phyloP scores from a whole-genome alignment of 1,140 invertebrate species.

The Battus philenor region DNA sequence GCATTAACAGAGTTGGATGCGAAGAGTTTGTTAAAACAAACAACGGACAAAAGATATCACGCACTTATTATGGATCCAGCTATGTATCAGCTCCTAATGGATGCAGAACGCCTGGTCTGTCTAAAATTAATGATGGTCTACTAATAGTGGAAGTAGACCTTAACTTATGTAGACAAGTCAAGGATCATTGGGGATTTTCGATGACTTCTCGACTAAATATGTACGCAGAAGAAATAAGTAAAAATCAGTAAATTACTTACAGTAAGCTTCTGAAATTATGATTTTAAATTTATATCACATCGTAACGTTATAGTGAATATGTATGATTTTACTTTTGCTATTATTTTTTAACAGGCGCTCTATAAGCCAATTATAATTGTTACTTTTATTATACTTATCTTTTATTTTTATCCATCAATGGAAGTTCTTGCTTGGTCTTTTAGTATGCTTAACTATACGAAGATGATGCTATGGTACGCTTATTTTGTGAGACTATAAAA shows the following conservation, averaged over 20 bases:
- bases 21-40: constrained; percentile 93
- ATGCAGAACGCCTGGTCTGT: constrained; percentile 90
- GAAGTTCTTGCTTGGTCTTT: no score
- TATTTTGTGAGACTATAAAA: no score
- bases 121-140: constrained; percentile 89
- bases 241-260: constrained; percentile 14
- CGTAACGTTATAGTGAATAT: background rate
- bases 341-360: background rate
- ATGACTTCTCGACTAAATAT: constrained; percentile 96
- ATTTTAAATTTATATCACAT: background rate
- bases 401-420: no score
- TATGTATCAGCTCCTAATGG: constrained; percentile 97
- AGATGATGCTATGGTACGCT: no score
- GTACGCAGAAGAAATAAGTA: constrained; percentile 81
- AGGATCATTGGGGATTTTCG: constrained; percentile 95
- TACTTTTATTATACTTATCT: no score
- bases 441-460: no score
- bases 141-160: constrained; percentile 94
- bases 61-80: constrained; percentile 97
- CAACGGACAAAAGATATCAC: constrained; percentile 88
- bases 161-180: constrained; percentile 96
- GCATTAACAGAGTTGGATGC: constrained; percentile 97
- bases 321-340: background rate
- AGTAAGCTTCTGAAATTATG: no score
- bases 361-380: no score